These are phyloP conservation scores for Rana temporaria DNA, from an alignment of 2,113 vertebrate genomes.

Conservation along the genomic window DNA sequence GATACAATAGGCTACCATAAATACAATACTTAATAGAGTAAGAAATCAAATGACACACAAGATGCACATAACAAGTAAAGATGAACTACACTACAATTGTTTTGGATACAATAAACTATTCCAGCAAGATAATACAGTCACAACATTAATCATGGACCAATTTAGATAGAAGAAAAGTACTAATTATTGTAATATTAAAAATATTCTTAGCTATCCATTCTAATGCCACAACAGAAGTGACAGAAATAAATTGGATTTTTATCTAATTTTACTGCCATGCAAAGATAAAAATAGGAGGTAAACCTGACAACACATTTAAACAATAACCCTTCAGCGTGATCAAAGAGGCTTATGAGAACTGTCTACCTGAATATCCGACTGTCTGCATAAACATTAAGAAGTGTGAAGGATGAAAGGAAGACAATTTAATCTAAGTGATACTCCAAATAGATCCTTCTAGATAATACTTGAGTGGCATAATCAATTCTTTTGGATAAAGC, in stretches of 20 bases:
- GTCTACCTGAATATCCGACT: conserved; percentile 34
- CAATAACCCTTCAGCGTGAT: conserved; percentile 39
- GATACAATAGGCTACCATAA: too few relatives aligned
- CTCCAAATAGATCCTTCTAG: conserved; percentile 48
- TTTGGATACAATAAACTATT: not conserved
- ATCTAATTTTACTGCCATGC: not conserved
- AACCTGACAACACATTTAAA: conserved; percentile 51
- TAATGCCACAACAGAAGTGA: conserved; percentile 13
- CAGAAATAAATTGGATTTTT: conserved; percentile 19
- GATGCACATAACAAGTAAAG: too few relatives aligned
- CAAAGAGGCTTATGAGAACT: conserved; percentile 48
- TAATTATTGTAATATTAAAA: conserved; percentile 27
- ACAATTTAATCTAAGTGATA: conserved; percentile 53
- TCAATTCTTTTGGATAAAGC: conserved; percentile 53
- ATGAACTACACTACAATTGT: not conserved
- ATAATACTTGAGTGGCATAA: conserved; percentile 49
- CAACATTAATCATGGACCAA: conserved; percentile 5
- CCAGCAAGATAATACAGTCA: not conserved
- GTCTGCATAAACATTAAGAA: conserved; percentile 58
- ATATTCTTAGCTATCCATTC: not conserved
- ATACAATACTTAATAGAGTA: too few relatives aligned
- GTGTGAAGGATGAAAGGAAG: conserved; percentile 49
- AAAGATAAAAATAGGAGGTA: conserved; percentile 32
- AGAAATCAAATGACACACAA: too few relatives aligned
- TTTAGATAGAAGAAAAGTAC: conserved; percentile 11